These are phyloP conservation scores for Tychaedon coryphoeus DNA, from an alignment of 2,113 vertebrate genomes.

Conservation along the genomic window DNA sequence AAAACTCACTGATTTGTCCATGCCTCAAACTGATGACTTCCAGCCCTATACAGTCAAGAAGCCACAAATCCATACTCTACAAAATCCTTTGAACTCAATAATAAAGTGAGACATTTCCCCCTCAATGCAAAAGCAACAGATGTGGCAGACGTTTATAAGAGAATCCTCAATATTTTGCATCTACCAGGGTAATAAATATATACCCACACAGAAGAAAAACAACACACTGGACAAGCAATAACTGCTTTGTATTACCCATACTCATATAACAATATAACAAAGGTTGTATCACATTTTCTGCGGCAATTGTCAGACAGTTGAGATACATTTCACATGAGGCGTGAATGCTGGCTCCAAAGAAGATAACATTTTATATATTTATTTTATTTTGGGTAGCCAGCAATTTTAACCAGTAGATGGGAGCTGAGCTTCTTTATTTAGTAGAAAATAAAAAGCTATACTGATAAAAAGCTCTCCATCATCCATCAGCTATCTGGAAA, in stretches of 20 bases:
- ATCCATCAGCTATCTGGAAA: not conserved
- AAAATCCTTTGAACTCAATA: not conserved
- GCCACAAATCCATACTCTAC: not conserved
- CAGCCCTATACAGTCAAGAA: not conserved
- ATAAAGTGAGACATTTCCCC: not conserved
- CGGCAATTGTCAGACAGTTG: not conserved
- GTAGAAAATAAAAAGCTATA: not conserved
- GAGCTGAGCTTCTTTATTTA: not conserved
- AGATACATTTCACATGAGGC: not conserved
- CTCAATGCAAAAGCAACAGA: not conserved
- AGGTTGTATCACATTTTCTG: not conserved
- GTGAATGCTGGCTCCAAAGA: not conserved
- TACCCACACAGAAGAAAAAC: not conserved
- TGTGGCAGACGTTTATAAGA: not conserved
- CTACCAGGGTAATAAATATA: not conserved
- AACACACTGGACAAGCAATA: not conserved
- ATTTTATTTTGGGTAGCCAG: not conserved
- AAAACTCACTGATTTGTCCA: not conserved
- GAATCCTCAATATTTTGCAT: not conserved
- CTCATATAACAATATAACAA: not conserved
- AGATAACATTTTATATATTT: not conserved
- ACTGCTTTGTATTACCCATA: not conserved
- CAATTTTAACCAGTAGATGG: not conserved
- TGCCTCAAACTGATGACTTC: not conserved
- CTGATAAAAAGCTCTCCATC: rapidly evolving